phyloP scores from a whole-genome alignment of 2,888 invertebrate species.

The Aradus depressus region DNA sequence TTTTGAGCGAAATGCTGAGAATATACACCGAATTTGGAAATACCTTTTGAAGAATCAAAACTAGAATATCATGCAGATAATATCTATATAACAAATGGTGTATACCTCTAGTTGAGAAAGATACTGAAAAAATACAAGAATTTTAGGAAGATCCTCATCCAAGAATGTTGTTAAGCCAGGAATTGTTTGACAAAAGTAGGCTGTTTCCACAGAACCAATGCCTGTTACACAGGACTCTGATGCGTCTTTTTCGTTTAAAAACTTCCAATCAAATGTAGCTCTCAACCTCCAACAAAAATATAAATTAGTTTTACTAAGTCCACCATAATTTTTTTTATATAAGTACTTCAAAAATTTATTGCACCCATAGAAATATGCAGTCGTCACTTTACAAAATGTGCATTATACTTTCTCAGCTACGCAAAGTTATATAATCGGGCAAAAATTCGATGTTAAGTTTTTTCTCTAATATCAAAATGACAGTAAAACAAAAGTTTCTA shows the following conservation, averaged over 20 bases:
- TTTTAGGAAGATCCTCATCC: constrained; percentile 55
- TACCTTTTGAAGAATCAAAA: too few species aligned
- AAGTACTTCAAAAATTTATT: neutral
- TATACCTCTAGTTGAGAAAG: constrained; percentile 70
- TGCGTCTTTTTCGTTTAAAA: constrained; percentile 35
- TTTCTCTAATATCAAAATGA: too few species aligned
- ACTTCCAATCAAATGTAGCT: constrained; percentile 40
- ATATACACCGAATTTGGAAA: too few species aligned
- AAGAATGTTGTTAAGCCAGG: constrained; percentile 53
- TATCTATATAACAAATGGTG: too few species aligned
- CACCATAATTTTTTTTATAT: neutral
- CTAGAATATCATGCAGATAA: too few species aligned
- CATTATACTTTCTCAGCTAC: too few species aligned
- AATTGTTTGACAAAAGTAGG: constrained; percentile 55
- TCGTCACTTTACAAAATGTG: too few species aligned
- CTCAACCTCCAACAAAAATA: constrained; percentile 35
- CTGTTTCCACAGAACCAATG: constrained; percentile 70
- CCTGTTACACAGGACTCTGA: constrained; percentile 54
- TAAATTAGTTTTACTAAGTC: neutral
- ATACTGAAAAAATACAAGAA: constrained; percentile 72
- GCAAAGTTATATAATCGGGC: too few species aligned
- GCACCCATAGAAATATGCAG: neutral
- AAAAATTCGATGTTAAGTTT: too few species aligned
- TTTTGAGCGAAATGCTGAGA: too few species aligned
- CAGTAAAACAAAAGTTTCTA: too few species aligned